Base-by-base conservation (phyloP, 1,140 invertebrate genomes). In the Cyclina sinensis region DNA sequence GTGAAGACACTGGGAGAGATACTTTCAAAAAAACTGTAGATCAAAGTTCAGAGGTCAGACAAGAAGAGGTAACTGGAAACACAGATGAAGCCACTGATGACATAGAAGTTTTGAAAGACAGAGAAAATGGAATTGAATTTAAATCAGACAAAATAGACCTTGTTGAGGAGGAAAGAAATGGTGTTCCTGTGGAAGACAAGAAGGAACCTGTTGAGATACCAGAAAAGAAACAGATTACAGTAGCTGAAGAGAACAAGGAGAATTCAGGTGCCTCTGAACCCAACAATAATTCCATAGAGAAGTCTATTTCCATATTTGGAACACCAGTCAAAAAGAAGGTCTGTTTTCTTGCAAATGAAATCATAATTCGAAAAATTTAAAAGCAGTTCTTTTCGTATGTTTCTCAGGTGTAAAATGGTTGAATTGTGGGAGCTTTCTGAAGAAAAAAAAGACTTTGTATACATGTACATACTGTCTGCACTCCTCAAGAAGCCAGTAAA, bases 251-350 rank as follows among this genome's bases (percentile, higher is more conserved):
- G 16, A 65, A 81, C 14, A 62, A 62, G 32, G 79, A 81, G 32
- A 81, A 65, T 81, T 54, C 21, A 1, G 59, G 79, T 5, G 18
- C 5, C 21, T 14, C 46, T 0, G 79, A 81, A 81, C 30, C 16
- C n/a, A 81, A 81, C n/a, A 81, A 65, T 43, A 81, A 62, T 24
- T 16, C n/a, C 37, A 32, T 86, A 7, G 14, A 43, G 11, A 78
- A 48, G 24, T 86, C 84, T 18, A 59, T 86, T 14, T 57, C 70
- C 7, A 78, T 76, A 51, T 86, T 86, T 86, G 84, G 84, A 43
- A 16, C 70, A 24, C 73, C 84, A 37, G 70, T 30, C 14, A 43
- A 76, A 48, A 62, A 74, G 51, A 78, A 86, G 74, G 84, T 86
- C 57, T 76, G 54, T 54, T 62, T 62, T 57, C 21, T 11, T 57